These are phyloP conservation scores for Nomada hirtipes DNA, from an alignment of 2,888 invertebrate species.

Conservation along the genomic window DNA sequence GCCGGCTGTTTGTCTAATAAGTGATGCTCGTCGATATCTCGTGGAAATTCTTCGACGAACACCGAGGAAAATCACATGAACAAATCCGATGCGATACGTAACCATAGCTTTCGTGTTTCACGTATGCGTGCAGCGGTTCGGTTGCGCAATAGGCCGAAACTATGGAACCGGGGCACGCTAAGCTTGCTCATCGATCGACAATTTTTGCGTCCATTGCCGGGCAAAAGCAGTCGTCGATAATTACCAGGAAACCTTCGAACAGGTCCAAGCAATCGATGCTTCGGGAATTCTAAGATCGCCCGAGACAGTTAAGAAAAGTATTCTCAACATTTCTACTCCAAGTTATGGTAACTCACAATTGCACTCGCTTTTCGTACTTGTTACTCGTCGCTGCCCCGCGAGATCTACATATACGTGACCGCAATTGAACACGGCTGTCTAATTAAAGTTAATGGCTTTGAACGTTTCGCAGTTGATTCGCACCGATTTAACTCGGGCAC, in stretches of 20 bases:
- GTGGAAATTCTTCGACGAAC: background rate
- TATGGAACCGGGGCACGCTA: slow-evolving; percentile 51
- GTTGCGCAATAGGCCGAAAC: slow-evolving; percentile 62
- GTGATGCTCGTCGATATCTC: slow-evolving; percentile 5
- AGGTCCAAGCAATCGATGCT: too few species aligned
- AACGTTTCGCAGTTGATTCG: slow-evolving; percentile 19
- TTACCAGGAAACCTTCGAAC: background rate
- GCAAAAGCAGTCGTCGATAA: background rate
- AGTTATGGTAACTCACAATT: too few species aligned
- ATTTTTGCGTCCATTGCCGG: slow-evolving; percentile 16
- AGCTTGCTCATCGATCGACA: slow-evolving; percentile 51
- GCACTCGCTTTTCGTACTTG: background rate
- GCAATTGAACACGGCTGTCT: background rate
- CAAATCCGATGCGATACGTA: slow-evolving; percentile 16
- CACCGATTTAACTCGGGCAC: slow-evolving; percentile 38
- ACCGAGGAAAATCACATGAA: slow-evolving; percentile 21
- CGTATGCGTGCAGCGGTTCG: slow-evolving; percentile 12
- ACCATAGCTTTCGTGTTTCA: slow-evolving; percentile 52
- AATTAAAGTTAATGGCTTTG: slow-evolving; percentile 43
- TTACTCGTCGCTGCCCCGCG: too few species aligned
- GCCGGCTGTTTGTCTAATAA: background rate
- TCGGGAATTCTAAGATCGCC: too few species aligned
- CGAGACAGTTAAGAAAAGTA: too few species aligned
- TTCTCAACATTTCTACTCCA: too few species aligned
- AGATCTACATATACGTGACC: too few species aligned